A percentile compares a stretch with the other conserved stretches of the same genome.
Conservation (phyloP, 2,888 invertebrate species). For the Andrena hattorfiana region DNA sequence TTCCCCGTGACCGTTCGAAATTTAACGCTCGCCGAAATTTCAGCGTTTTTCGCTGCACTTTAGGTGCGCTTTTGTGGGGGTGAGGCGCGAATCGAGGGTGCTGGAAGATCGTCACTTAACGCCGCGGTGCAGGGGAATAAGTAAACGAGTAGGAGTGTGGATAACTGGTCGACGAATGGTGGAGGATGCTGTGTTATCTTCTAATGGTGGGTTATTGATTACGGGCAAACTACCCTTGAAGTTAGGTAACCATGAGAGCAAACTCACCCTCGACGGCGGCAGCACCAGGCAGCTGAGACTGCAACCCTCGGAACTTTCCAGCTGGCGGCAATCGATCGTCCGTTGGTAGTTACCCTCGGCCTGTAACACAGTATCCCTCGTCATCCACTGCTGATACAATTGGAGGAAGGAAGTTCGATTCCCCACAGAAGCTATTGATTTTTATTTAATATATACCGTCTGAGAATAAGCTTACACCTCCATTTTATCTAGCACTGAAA, state of each 20-base stretch:
- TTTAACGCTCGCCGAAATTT: conserved; percentile 32
- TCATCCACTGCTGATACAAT: neutral
- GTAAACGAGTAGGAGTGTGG: neutral
- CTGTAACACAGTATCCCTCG: neutral
- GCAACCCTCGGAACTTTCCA: conserved; percentile 9
- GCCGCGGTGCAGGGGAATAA: conserved; percentile 14
- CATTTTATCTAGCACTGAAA: neutral
- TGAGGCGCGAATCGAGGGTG: neutral
- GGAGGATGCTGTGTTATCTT: neutral
- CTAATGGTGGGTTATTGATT: neutral
- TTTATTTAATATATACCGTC: neutral
- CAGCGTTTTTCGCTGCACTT: neutral
- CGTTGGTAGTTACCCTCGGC: conserved; percentile 12
- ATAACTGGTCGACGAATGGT: neutral
- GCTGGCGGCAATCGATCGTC: neutral
- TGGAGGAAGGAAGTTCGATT: neutral
- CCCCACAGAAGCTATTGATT: neutral
- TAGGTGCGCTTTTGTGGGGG: neutral
- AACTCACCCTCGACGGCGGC: conserved; percentile 19
- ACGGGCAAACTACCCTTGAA: conserved; percentile 3
- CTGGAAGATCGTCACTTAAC: neutral
- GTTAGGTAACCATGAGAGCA: conserved; percentile 4
- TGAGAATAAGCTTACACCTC: neutral
- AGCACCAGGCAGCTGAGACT: conserved; percentile 8
- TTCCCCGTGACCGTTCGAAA: conserved; percentile 28